phyloP scores from a whole-genome alignment of 2,797 vertebrate species.

The Argya squamiceps region DNA sequence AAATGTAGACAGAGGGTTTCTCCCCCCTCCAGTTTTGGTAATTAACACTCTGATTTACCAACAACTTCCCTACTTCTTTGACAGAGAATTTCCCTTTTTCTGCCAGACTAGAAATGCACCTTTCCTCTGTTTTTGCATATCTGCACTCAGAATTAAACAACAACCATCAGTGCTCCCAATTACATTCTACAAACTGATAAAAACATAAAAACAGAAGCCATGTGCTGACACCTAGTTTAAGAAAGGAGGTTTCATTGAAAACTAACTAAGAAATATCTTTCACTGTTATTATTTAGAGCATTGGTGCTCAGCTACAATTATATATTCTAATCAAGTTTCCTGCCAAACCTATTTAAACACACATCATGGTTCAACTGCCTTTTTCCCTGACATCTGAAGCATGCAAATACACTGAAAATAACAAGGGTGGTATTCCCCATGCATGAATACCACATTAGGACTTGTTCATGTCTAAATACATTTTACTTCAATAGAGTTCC shows the following conservation, averaged over 20 bases:
- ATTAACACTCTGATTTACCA: neutral
- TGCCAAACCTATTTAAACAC: neutral
- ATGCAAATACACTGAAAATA: neutral
- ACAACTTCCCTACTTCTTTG: neutral
- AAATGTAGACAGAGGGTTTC: fast-evolving
- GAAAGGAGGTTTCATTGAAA: neutral
- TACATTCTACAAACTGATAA: neutral
- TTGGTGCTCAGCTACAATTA: neutral
- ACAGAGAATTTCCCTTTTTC: neutral
- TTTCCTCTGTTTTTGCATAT: neutral
- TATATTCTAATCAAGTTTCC: neutral
- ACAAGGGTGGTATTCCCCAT: neutral
- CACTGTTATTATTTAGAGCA: neutral
- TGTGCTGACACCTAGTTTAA: neutral
- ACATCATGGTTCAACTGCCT: neutral
- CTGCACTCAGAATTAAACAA: neutral
- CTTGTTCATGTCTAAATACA: neutral
- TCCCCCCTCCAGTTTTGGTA: fast-evolving
- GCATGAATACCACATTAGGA: neutral
- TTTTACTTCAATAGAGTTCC: neutral
- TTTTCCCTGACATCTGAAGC: neutral
- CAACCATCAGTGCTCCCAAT: neutral
- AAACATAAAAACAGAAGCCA: neutral
- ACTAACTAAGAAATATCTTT: neutral
- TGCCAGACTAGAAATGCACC: neutral